These are phyloP conservation scores for Meriones psammophilus DNA, from an alignment of 2,797 vertebrate genomes.

Conservation along the genomic window DNA sequence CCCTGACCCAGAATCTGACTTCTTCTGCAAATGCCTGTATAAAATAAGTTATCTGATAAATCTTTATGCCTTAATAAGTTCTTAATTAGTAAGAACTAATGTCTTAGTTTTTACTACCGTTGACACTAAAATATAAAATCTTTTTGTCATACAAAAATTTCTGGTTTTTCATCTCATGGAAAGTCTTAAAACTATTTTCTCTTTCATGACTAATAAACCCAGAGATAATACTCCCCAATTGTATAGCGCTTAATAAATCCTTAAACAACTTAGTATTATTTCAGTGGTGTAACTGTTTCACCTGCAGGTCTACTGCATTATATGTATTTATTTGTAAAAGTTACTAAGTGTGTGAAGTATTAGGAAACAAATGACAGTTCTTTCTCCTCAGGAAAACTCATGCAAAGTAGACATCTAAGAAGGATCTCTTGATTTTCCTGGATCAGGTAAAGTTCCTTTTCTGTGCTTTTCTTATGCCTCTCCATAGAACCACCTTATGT, in stretches of 20 bases:
- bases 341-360: not conserved
- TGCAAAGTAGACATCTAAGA: not conserved
- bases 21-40: not conserved
- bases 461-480: not conserved
- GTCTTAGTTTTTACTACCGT: not conserved
- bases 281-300: not conserved
- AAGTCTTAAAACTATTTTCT: slow-evolving; percentile 30
- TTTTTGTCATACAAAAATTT: slow-evolving; percentile 30
- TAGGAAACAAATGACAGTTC: not conserved
- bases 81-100: not conserved
- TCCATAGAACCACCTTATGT: not conserved
- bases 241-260: not conserved
- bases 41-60: not conserved
- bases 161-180: not conserved
- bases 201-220: slow-evolving; percentile 48
- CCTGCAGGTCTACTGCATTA: not conserved
- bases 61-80: no score
- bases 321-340: slow-evolving; percentile 15
- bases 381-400: not conserved
- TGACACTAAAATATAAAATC: not conserved
- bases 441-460: not conserved
- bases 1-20: not conserved
- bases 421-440: not conserved
- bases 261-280: not conserved
- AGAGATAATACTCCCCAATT: slow-evolving; percentile 1